Evolutionary conservation across 1,140 invertebrate genomes (phyloP), one percentile per base, ranked within the genome.

Genomic region (Brachionus rubens): DNA sequence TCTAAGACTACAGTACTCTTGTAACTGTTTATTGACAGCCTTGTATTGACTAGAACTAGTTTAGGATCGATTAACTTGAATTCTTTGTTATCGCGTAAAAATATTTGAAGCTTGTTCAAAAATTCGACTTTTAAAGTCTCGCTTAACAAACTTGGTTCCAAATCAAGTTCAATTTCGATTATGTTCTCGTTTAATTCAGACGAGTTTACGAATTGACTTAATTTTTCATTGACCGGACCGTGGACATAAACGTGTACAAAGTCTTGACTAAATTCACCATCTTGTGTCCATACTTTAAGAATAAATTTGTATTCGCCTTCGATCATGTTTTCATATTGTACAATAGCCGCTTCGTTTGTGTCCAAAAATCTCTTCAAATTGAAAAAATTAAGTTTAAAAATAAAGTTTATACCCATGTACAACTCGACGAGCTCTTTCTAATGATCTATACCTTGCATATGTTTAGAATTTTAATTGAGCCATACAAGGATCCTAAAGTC

Each of bases 231-330:
- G 33, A 9, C n/a, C 41, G 46, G 36, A 14, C 68, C 36, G 19
- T 72, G 68, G 19, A 72, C 68, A 28, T 36, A 50, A 1, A 72
- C 68, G 50, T 41, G 46, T 7, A 50, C 46, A 36, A 72, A 36
- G 19, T 72, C 68, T 72, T 72, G 68, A 26, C 68, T 72, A 40
- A 72, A 50, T 72, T 72, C 43, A 7, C 36, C 36, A 16, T 72
- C 28, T 41, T 24, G 40, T 12, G 26, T 50, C 68, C 68, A 72
- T 24, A 75, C 72, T 75, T 59, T 54, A 2, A 75, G 41, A 24
- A 56, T 28, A 19, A 75, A 75, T 43, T 14, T 54, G 12, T 75
- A 75, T 16, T 54, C 33, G 10, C 72, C 72, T 47, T 75, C 72
- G 21, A 75, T 46, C 36, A 75, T 50, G 21, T 59, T 59, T 59